Evolutionary conservation across 2,797 vertebrate species (phyloP), one percentile per base, ranked within the genome.

Genomic region (Borostomias antarcticus): DNA sequence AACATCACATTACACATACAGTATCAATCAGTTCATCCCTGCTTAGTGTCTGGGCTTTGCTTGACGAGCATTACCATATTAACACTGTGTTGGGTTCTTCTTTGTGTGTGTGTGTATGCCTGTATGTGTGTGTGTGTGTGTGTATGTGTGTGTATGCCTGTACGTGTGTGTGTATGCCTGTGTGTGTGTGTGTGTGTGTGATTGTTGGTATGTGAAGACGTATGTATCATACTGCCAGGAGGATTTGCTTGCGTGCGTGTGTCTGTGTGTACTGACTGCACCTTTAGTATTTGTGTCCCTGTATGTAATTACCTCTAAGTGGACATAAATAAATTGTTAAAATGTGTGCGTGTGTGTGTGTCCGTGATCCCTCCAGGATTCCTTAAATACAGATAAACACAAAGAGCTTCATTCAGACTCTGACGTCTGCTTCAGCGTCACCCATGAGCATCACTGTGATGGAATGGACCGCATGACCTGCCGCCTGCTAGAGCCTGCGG

Each of bases 221-320:
- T 5, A 4, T 37, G 33, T 10, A 10, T 53, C 23, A n/a, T n/a
- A n/a, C n/a, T n/a, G n/a, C n/a, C n/a, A n/a, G n/a, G n/a, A n/a
- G n/a, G n/a, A n/a, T n/a, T n/a, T n/a, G n/a, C n/a, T n/a, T n/a
- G n/a, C n/a, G n/a, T 53, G 25, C 28, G n/a, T 58, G 30, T 48
- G 53, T 69, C 67, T 58, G 33, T 61, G 58, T 68, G 21, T 17
- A 53, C 58, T n/a, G n/a, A n/a, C n/a, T n/a, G n/a, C n/a, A n/a
- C 25, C 63, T 11, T 26, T 50, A 58, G 32, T 2, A 65, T 58
- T 26, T 43, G 40, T 43, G 40, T n/a, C n/a, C n/a, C n/a, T n/a
- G n/a, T n/a, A n/a, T n/a, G n/a, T n/a, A n/a, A n/a, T n/a, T n/a
- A n/a, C n/a, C n/a, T n/a, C n/a, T n/a, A n/a, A n/a, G n/a, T n/a